These are phyloP conservation scores for Ashinkailepas kermadecensis DNA, from an alignment of 2,888 invertebrate species.

Conservation along the genomic window DNA sequence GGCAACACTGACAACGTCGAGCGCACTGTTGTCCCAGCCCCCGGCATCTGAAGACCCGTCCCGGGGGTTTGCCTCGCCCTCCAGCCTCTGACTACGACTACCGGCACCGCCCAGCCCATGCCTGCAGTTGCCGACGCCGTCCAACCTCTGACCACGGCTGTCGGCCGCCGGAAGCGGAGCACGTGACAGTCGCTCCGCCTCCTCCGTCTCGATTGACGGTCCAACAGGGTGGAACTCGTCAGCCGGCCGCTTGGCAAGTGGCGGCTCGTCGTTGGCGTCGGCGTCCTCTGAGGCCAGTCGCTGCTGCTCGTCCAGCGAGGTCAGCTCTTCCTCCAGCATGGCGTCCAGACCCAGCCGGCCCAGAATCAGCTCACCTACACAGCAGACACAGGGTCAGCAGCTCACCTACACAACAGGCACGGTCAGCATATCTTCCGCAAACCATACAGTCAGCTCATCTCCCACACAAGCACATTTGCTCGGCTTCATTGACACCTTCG, in stretches of 20 bases:
- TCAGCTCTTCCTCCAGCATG: not conserved
- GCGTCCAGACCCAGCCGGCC: conserved; percentile 7
- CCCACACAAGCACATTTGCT: too few species aligned
- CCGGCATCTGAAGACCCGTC: too few species aligned
- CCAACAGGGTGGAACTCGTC: not conserved
- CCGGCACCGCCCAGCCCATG: not conserved
- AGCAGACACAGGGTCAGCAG: too few species aligned
- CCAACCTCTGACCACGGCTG: not conserved
- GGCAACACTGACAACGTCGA: too few species aligned
- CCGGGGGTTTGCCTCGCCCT: too few species aligned
- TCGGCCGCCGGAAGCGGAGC: not conserved
- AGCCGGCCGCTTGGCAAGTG: not conserved
- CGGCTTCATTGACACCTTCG: too few species aligned
- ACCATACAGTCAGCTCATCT: too few species aligned
- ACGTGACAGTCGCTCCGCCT: not conserved
- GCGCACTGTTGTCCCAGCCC: too few species aligned
- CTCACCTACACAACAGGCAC: too few species aligned
- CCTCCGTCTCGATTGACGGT: not conserved
- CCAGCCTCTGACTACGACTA: too few species aligned
- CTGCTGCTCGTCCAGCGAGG: not conserved
- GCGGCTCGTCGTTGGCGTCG: not conserved
- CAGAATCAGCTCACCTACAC: conserved; percentile 6
- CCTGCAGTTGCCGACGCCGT: not conserved
- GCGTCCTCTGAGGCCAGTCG: not conserved
- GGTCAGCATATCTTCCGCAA: too few species aligned